A percentile compares a stretch with the other conserved stretches of the same genome.
These are phyloP conservation scores for Neosilurus hyrtlii DNA, from an alignment of 2,797 vertebrate species.

Conservation along the genomic window DNA sequence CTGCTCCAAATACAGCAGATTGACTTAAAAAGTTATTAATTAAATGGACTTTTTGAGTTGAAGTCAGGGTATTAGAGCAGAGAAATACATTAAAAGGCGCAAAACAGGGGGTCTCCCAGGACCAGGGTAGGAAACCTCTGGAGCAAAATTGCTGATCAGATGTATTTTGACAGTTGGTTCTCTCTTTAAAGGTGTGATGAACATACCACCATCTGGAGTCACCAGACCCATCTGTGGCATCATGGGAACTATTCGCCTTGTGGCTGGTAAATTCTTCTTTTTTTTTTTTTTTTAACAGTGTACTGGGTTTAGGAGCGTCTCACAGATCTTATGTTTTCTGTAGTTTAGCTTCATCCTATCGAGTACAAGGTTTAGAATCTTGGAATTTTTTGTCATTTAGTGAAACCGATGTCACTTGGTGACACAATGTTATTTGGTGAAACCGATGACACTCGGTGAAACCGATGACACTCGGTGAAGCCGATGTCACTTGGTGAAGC, in stretches of 20 bases:
- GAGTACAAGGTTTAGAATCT: neutral
- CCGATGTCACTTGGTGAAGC: too few species aligned
- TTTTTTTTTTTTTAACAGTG: neutral
- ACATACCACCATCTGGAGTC: slow-evolving; percentile 88
- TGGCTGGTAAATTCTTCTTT: slow-evolving; percentile 80
- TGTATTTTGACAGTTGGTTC: neutral
- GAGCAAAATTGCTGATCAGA: neutral
- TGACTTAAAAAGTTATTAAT: too few species aligned
- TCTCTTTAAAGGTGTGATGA: slow-evolving; percentile 80
- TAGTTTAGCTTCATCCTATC: neutral
- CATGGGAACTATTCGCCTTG: slow-evolving; percentile 91
- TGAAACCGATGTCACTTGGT: neutral
- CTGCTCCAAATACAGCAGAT: too few species aligned
- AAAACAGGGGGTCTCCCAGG: too few species aligned
- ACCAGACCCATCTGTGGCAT: slow-evolving; percentile 90
- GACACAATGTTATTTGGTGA: too few species aligned
- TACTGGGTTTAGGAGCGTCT: neutral
- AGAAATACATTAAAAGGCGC: too few species aligned
- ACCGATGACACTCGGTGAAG: too few species aligned
- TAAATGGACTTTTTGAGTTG: too few species aligned
- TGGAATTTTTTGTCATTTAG: neutral
- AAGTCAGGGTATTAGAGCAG: too few species aligned
- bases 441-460: too few species aligned
- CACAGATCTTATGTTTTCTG: neutral
- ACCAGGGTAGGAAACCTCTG: too few species aligned